Base-by-base conservation (phyloP, 2,113 vertebrate genomes). In the Oreochromis spilurus region DNA sequence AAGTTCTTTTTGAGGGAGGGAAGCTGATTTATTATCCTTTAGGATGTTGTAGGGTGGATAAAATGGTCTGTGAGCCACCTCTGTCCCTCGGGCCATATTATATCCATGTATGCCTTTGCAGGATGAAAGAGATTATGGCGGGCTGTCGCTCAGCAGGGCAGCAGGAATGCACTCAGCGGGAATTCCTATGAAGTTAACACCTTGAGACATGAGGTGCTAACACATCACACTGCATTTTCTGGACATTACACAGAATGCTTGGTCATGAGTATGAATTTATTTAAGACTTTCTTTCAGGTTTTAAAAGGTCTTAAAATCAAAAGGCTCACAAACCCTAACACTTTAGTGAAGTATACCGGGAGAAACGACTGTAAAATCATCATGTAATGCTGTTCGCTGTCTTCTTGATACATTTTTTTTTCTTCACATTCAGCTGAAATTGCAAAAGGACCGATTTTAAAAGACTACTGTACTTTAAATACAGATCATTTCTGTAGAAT, bases 1-100 rank as follows among this genome's bases (percentile, higher is more conserved):
- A 62, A 1, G 29, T 4, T 17, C 3, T 50, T 52, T 1, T 9
- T 0, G 0, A 17, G 21, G 40, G 0, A 48, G 40, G 40, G 9
- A 48, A 11, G 26, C 16, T 77, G 9, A 31, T 52, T 77, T 34
- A 77, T 50, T 77, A n/a, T 77, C 45, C 45, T 52, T 50, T 19
- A 77, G 24, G 43, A 77, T 52, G 26, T n/a, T n/a, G 45, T 9
- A 31, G 26, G 50, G 6, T 13, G 72, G 45, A 34, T 77, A 19
- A 77, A 19, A 77, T 34, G 72, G 6, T 75, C 70, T 29, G 43
- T 50, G 43, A 75, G 43, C 70, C 16, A 12, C 9, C 43, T 77
- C 70, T 5, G 16, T 7, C 72, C 72, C 43, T 50, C 6, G 2
- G 70, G 70, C 45, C 24, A 52, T 1, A 34, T 77, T 34, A n/a